A percentile compares a stretch with the other conserved stretches of the same genome.
Conservation (phyloP, 2,888 invertebrate species). For the Blastobasis lacticolella region DNA sequence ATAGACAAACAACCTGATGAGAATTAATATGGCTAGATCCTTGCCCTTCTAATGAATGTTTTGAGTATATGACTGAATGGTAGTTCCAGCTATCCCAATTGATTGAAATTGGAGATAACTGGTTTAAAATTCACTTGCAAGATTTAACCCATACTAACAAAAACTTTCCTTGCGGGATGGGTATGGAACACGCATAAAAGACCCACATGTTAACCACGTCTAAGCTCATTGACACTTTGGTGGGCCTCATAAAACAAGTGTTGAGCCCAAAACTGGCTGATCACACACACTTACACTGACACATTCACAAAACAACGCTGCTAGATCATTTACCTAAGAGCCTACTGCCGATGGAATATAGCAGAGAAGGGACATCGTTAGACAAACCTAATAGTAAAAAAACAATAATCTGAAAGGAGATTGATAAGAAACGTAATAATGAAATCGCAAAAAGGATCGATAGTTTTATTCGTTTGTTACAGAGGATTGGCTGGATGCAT, state of each 20-base stretch:
- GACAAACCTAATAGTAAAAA: not conserved
- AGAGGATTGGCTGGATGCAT: conserved; percentile 10
- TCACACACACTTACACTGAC: no score
- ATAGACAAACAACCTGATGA: no score
- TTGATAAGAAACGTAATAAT: conserved; percentile 10
- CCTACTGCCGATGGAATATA: conserved; percentile 42
- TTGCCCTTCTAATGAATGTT: no score
- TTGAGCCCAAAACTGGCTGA: conserved; percentile 29
- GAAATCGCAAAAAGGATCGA: no score
- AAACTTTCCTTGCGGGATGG: conserved; percentile 27
- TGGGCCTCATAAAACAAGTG: conserved; percentile 29
- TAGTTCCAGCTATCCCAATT: no score
- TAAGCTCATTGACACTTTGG: conserved; percentile 27
- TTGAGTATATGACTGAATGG: no score
- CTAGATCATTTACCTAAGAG: conserved; percentile 23
- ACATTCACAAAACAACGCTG: conserved; percentile 10
- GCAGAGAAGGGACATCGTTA: conserved; percentile 31
- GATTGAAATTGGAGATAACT: no score
- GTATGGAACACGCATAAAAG: conserved; percentile 26
- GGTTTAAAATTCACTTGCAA: no score
- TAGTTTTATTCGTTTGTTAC: not conserved
- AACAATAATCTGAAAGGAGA: not conserved
- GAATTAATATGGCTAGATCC: no score
- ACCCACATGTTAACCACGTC: conserved; percentile 34
- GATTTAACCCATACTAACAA: no score